These are phyloP conservation scores for Helleia helle DNA, from an alignment of 2,888 invertebrate genomes.

Conservation along the genomic window DNA sequence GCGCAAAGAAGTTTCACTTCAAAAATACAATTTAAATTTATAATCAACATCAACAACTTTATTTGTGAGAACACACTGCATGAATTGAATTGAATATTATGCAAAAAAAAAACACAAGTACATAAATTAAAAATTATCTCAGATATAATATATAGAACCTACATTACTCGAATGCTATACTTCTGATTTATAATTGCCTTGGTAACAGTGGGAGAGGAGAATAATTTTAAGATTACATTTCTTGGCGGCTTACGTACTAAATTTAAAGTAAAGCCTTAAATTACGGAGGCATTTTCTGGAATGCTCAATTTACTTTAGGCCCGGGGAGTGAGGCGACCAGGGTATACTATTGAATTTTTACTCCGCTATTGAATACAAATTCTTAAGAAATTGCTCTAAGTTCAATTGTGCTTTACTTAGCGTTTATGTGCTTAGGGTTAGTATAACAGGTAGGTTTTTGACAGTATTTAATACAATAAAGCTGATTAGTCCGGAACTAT, in stretches of 20 bases:
- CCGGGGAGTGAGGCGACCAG: constrained; percentile 30
- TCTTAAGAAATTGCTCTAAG: not conserved
- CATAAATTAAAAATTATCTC: no score
- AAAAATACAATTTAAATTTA: no score
- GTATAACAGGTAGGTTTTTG: no score
- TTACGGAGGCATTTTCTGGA: constrained; percentile 53
- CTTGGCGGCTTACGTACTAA: constrained; percentile 55
- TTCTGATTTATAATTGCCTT: constrained; percentile 30
- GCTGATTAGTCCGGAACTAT: no score
- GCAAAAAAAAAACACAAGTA: no score
- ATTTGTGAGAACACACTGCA: no score
- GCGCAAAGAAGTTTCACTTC: no score
- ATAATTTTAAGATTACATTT: constrained; percentile 56
- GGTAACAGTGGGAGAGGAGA: constrained; percentile 32
- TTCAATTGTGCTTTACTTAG: not conserved
- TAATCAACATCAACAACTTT: no score
- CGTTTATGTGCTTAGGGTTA: no score
- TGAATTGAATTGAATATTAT: no score
- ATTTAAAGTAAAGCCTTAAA: constrained; percentile 52
- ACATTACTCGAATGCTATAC: constrained; percentile 23
- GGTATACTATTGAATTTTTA: constrained; percentile 39
- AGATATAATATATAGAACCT: no score
- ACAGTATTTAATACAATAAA: no score
- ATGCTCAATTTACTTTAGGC: constrained; percentile 58
- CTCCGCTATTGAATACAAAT: constrained; percentile 32